Evolutionary conservation across 2,113 vertebrate species (phyloP), one percentile per base, ranked within the genome.

Genomic region (Hippocampus mohnikei): DNA sequence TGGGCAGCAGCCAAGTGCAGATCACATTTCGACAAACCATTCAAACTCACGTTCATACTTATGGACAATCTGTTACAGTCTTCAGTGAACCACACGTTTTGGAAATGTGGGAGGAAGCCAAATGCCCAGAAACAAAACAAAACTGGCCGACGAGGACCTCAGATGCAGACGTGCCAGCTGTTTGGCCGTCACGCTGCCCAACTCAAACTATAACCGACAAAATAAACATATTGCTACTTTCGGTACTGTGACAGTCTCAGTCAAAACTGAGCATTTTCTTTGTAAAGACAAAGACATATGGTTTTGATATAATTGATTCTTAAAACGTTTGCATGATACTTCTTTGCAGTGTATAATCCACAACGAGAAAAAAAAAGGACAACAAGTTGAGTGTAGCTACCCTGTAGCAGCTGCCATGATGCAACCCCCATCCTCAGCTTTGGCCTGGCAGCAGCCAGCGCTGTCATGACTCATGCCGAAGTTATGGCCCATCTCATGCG

Each of bases 351-450:
- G n/a, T 25, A 27, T 27, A 25, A 18, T 42, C 25, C 9, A 44
- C 44, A n/a, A 53, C 4, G 3, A 7, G 15, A 27, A 46, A 27
- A 65, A 41, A 16, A 9, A 46, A 12, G 4, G 46, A 18, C 5
- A 23, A 40, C 2, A 21, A 25, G 27, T 33, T 12, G 23, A 16
- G 70, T 40, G 18, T 16, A 13, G 79, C 90, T 87, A 99, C 97
- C 97, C 97, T 0, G 95, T 99, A 58, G 97, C 96, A 63, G 97
- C 94, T 0, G 97, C 97, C 97, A 99, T 99, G 89, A 99, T 98
- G 81, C 97, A 99, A 15, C 97, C 97, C 10, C 97, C 97, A 0
- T 98, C 94, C 0, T 94, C 93, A 0, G 94, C 88, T 2, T 79
- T 91, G 4, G 95, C 93, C 0, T 81, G 89, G 71, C 97, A 99